Percentiles rank a stretch among this genome's conserved stretches.
These are phyloP conservation scores for Cynocephalus volans DNA, from an alignment of 2,113 vertebrate species.

Conservation along the genomic window DNA sequence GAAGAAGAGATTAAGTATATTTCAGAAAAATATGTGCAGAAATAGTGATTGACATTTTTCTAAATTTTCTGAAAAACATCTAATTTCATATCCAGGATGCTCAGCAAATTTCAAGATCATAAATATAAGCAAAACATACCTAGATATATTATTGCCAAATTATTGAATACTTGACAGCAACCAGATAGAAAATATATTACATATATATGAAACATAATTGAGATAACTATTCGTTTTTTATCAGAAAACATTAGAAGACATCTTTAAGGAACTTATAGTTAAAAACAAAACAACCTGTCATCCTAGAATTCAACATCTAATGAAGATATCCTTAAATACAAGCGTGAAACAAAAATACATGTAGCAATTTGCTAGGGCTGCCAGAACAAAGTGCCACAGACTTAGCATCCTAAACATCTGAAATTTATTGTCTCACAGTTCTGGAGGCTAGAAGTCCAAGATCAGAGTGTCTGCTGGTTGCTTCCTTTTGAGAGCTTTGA, in stretches of 20 bases:
- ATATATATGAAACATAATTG: not conserved
- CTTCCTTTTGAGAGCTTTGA: not conserved
- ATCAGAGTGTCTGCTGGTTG: not conserved
- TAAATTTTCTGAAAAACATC: not conserved
- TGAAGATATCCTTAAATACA: not conserved
- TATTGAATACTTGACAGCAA: not conserved
- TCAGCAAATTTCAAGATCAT: not conserved
- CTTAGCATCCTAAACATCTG: not conserved
- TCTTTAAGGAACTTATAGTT: not conserved
- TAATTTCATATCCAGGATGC: not conserved
- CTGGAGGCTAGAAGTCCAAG: not conserved
- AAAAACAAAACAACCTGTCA: not conserved
- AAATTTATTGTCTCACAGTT: not conserved
- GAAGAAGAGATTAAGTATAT: not conserved
- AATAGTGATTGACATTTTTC: not conserved
- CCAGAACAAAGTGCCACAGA: not conserved
- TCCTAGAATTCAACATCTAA: not conserved
- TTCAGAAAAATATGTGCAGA: not conserved
- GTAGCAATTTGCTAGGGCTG: not conserved
- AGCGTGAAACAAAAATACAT: not conserved
- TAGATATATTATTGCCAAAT: not conserved
- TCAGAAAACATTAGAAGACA: not conserved
- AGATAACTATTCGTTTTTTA: not conserved
- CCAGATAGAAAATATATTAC: not conserved
- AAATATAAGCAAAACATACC: not conserved